Conservation (phyloP, 2,888 invertebrate genomes). For the Xylophagus ater region DNA sequence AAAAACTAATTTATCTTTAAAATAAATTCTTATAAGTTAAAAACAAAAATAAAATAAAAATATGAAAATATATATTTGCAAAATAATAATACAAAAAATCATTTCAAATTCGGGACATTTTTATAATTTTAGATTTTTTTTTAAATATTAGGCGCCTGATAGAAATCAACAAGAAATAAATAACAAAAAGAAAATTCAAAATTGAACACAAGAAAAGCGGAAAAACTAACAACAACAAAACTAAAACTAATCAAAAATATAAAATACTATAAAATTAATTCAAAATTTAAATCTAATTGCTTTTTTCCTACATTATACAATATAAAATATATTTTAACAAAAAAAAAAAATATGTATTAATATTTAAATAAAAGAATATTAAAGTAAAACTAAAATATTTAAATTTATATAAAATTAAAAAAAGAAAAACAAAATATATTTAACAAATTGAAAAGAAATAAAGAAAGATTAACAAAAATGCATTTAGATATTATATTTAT, state of each 20-base stretch:
- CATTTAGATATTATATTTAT: conserved; percentile 10
- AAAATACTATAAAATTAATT: too few relatives aligned
- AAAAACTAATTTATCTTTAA: conserved; percentile 3
- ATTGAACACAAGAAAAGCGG: too few relatives aligned
- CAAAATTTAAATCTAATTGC: conserved; percentile 11
- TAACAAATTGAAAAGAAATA: too few relatives aligned
- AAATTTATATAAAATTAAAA: too few relatives aligned
- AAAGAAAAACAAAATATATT: too few relatives aligned
- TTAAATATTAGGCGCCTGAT: conserved; percentile 11
- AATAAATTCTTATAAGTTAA: conserved; percentile 5
- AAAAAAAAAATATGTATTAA: conserved; percentile 6
- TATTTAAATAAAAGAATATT: too few relatives aligned
- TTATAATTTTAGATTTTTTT: conserved; percentile 12
- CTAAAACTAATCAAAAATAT: too few relatives aligned
- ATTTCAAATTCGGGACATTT: conserved; percentile 9
- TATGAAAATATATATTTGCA: too few relatives aligned
- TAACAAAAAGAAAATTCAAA: conserved; percentile 1
- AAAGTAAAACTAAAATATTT: too few relatives aligned
- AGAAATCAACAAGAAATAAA: conserved; percentile 6
- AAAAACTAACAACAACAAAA: too few relatives aligned
- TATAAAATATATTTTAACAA: conserved; percentile 8
- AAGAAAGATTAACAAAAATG: too few relatives aligned
- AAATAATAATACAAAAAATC: conserved; percentile 3
- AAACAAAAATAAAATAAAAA: conserved; percentile 1
- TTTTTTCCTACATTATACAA: conserved; percentile 9